phyloP scores from a whole-genome alignment of 2,113 vertebrate species.

The Neofelis nebulosa region DNA sequence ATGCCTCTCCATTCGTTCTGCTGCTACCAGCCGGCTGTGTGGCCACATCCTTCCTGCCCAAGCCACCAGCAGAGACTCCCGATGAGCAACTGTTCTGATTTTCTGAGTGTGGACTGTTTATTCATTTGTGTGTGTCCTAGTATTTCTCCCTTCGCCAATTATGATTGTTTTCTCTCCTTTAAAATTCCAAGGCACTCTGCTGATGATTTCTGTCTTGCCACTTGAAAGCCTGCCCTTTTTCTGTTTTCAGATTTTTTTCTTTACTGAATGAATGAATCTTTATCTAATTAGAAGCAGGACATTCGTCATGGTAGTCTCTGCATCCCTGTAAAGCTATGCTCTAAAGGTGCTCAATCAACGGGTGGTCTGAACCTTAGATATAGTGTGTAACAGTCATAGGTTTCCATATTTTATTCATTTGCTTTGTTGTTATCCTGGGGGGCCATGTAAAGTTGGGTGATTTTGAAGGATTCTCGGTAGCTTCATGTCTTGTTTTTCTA shows the following conservation, averaged over 20 bases:
- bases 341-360: neutral
- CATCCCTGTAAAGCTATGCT: neutral
- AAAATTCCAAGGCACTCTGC: neutral
- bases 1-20: neutral
- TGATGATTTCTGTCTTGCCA: neutral
- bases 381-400: neutral
- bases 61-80: neutral
- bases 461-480: neutral
- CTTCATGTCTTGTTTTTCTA: neutral
- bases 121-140: neutral
- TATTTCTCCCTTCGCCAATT: neutral
- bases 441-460: neutral
- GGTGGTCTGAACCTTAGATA: neutral
- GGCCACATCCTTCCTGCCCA: neutral
- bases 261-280: neutral
- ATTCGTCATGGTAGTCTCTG: neutral
- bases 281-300: neutral
- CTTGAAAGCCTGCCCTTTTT: neutral
- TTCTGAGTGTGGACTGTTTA: neutral
- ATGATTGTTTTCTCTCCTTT: neutral
- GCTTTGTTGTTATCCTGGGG: neutral
- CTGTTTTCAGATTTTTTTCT: neutral
- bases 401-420: neutral
- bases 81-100: neutral
- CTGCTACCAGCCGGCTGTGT: neutral